Percentiles rank a stretch among this genome's conserved stretches.
Conservation (phyloP, 2,797 vertebrate genomes). For the Antrozous pallidus region DNA sequence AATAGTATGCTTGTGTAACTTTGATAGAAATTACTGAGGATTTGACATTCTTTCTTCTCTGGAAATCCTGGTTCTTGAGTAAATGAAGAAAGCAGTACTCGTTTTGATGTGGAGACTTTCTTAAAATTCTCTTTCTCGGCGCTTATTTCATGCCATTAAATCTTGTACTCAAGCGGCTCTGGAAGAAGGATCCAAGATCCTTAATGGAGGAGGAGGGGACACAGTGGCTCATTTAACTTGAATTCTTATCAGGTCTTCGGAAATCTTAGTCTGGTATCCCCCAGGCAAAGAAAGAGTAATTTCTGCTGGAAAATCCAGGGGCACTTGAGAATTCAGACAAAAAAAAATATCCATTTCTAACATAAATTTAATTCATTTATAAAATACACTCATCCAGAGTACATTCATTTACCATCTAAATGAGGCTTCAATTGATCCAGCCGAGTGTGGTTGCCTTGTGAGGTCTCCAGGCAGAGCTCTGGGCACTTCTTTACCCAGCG, state of each 20-base stretch:
- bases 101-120: background rate
- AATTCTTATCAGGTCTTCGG: background rate
- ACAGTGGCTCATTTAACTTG: background rate
- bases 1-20: background rate
- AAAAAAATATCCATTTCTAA: background rate
- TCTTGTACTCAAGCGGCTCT: background rate
- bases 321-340: background rate
- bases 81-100: background rate
- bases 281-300: background rate
- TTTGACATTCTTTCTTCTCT: background rate
- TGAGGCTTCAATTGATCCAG: background rate
- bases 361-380: background rate
- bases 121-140: background rate
- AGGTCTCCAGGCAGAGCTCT: background rate
- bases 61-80: background rate
- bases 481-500: background rate
- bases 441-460: background rate
- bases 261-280: background rate
- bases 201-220: background rate
- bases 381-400: background rate
- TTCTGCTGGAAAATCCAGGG: background rate
- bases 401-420: slow-evolving; percentile 42
- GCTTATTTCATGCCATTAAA: background rate
- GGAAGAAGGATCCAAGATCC: background rate
- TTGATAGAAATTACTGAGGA: background rate